Conservation (phyloP, 2,113 vertebrate genomes). For the Gila orcuttii region DNA sequence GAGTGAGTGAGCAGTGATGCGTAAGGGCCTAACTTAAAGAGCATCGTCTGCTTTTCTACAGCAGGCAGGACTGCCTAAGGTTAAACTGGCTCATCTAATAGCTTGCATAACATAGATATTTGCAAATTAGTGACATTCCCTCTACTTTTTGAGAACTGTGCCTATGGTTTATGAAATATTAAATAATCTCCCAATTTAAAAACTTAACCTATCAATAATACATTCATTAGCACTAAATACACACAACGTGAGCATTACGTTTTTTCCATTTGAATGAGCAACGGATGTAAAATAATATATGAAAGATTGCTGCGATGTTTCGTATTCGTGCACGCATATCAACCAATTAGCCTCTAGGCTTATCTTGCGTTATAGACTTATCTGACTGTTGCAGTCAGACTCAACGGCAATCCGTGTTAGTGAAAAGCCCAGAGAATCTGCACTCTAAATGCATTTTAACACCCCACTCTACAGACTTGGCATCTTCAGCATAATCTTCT, state of each 20-base stretch:
- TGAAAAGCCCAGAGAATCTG: not conserved
- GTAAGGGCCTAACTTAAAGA: conserved; percentile 40
- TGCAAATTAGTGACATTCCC: conserved; percentile 50
- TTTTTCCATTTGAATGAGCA: conserved; percentile 9
- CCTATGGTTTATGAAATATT: conserved; percentile 46
- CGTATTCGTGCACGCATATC: conserved; percentile 32
- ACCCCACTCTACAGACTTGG: conserved; percentile 8
- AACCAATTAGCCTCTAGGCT: conserved; percentile 11
- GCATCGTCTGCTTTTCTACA: conserved; percentile 25
- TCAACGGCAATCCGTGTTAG: not conserved
- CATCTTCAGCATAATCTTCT: conserved; percentile 4
- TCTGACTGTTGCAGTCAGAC: conserved; percentile 24
- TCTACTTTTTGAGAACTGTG: not conserved
- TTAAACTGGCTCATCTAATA: conserved; percentile 38
- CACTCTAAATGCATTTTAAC: conserved; percentile 15
- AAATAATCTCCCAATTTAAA: conserved; percentile 37
- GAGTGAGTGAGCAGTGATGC: conserved; percentile 36
- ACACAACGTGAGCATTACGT: not conserved
- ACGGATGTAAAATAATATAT: not conserved
- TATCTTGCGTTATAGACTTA: conserved; percentile 23
- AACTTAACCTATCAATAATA: conserved; percentile 40
- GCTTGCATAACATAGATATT: conserved; percentile 36
- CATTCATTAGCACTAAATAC: conserved; percentile 34
- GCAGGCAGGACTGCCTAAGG: conserved; percentile 26
- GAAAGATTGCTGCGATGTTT: not conserved